Evolutionary conservation across 2,888 invertebrate genomes (phyloP).

Genomic region (Automeris io): DNA sequence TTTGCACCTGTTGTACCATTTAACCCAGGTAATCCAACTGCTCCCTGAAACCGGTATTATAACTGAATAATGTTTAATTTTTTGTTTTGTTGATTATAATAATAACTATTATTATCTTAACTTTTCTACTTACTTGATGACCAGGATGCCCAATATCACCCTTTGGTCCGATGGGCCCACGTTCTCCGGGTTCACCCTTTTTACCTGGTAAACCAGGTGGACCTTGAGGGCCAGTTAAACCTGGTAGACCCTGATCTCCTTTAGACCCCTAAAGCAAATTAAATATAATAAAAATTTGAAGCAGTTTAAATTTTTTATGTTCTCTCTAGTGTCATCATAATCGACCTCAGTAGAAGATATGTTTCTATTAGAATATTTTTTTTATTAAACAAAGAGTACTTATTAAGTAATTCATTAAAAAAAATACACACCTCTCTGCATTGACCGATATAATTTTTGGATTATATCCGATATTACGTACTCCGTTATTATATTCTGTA

Average conservation of each 20-base stretch:
- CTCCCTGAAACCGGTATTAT: slow-evolving; percentile 19
- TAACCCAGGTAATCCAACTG: slow-evolving; percentile 24
- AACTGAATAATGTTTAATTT: background rate
- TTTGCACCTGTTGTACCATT: slow-evolving; percentile 35
- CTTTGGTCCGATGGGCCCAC: slow-evolving; percentile 17
- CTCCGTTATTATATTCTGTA: too few species aligned
- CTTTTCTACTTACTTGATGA: slow-evolving; percentile 17
- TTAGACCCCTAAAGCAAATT: slow-evolving; percentile 23
- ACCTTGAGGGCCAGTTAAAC: slow-evolving; percentile 13
- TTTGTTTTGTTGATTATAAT: too few species aligned
- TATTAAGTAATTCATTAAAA: too few species aligned
- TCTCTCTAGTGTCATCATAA: too few species aligned
- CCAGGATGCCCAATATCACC: slow-evolving; percentile 25
- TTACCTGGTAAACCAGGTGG: slow-evolving; percentile 69
- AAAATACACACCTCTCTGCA: too few species aligned
- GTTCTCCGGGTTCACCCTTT: slow-evolving; percentile 51
- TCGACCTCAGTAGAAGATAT: too few species aligned
- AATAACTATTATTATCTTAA: background rate
- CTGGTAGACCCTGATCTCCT: slow-evolving; percentile 23
- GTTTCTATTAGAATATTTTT: too few species aligned
- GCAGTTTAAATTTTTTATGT: too few species aligned
- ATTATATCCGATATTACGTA: too few species aligned
- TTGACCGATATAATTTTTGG: too few species aligned
- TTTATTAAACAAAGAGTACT: too few species aligned
- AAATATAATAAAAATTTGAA: background rate